Percentiles rank a stretch among this genome's conserved stretches.
phyloP scores from a whole-genome alignment of 2,113 vertebrate species.

The Epinephelus fuscoguttatus region DNA sequence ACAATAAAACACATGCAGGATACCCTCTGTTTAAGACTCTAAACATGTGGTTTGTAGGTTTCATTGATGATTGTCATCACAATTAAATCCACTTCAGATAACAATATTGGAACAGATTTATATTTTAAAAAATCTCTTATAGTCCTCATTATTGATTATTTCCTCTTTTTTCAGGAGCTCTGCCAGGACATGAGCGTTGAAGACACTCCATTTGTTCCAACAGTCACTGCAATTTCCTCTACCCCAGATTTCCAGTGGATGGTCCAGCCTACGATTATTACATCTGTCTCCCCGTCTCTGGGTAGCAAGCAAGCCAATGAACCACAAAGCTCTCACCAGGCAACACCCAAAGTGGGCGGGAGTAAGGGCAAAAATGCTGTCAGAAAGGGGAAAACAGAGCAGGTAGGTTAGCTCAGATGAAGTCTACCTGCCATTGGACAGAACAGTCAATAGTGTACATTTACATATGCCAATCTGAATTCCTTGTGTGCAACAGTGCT shows the following conservation, averaged over 20 bases:
- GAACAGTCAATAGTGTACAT: slow-evolving; percentile 38
- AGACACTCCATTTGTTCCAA: slow-evolving; percentile 90
- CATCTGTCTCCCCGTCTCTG: slow-evolving; percentile 90
- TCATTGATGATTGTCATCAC: neutral
- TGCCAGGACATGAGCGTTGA: slow-evolving; percentile 84
- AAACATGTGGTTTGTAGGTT: slow-evolving; percentile 5
- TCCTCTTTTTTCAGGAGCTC: slow-evolving; percentile 84
- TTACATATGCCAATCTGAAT: slow-evolving; percentile 61
- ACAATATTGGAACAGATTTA: neutral
- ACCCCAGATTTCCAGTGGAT: slow-evolving; percentile 96
- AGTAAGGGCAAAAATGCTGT: slow-evolving; percentile 89
- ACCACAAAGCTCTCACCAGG: slow-evolving; percentile 76
- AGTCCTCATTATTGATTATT: slow-evolving; percentile 19
- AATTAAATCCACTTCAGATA: slow-evolving; percentile 4
- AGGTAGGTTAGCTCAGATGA: slow-evolving; percentile 84
- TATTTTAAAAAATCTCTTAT: neutral
- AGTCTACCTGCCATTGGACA: slow-evolving; percentile 62
- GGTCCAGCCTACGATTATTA: slow-evolving; percentile 93
- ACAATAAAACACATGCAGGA: slow-evolving; percentile 44
- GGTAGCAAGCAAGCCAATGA: slow-evolving; percentile 89
- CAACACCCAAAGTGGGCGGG: slow-evolving; percentile 86
- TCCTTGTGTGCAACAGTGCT: slow-evolving; percentile 59
- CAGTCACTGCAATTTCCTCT: slow-evolving; percentile 93
- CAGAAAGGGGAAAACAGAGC: slow-evolving; percentile 92
- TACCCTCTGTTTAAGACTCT: slow-evolving; percentile 25